Evolutionary conservation across 2,888 invertebrate species (phyloP), one percentile per base, ranked within the genome.

Genomic region (Antheraea assamensis): DNA sequence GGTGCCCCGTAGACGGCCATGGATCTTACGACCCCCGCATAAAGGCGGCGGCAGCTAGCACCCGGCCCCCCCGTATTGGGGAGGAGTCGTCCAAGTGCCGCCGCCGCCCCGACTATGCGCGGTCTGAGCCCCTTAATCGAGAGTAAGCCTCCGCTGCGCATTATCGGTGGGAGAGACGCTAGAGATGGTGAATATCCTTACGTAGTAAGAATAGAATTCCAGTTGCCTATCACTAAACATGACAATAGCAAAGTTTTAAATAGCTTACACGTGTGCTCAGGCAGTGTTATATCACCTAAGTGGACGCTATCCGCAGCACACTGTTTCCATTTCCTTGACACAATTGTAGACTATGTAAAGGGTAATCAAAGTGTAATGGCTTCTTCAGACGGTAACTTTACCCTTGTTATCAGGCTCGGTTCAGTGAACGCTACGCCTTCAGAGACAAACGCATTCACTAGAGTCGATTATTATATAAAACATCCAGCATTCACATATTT

Each of bases 91-190:
- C n/a, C n/a, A n/a, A n/a, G n/a, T n/a, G n/a, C n/a, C n/a, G n/a
- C n/a, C n/a, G n/a, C n/a, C n/a, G n/a, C n/a, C n/a, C n/a, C n/a
- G n/a, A n/a, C n/a, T n/a, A 68, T 68, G 68, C 68, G 24, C 8
- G 19, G 35, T 35, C 35, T 31, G 35, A 13, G n/a, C 13, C n/a
- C n/a, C n/a, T n/a, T n/a, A n/a, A 13, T 68, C 35, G 68, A 68
- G 21, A 35, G 68, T 35, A 68, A 68, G 35, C 7, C 21, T 35
- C 68, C 68, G n/a, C 35, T 68, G 10, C 35, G 35, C 35, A 35
- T 68, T 35, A 68, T 68, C 31, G 68, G 68, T n/a, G 35, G 68
- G 35, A 31, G 68, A 35, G 35, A 68, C 68, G 68, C 68, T 2
- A 19, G 35, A 13, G 7, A 21, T 35, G 35, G 1, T 31, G 66